Evolutionary conservation across 2,888 invertebrate species (phyloP).

Genomic region (Alcis repandata): DNA sequence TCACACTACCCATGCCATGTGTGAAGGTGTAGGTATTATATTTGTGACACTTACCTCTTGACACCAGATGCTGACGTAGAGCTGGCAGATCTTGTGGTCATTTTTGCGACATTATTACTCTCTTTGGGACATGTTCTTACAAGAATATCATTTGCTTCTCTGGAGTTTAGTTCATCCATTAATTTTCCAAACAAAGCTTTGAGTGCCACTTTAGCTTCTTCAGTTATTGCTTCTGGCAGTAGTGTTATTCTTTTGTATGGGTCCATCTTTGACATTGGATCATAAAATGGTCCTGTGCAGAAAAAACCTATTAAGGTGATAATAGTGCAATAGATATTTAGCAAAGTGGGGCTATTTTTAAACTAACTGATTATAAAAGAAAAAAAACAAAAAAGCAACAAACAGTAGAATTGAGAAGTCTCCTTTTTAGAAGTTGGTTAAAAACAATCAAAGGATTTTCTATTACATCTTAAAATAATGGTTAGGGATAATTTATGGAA

Average conservation of each 20-base stretch:
- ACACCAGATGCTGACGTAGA: slow-evolving; percentile 68
- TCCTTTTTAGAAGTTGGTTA: no score
- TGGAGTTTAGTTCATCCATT: slow-evolving; percentile 90
- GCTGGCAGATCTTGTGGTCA: slow-evolving; percentile 75
- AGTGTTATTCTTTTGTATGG: slow-evolving; percentile 92
- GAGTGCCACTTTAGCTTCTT: slow-evolving; percentile 88
- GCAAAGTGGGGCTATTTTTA: neutral
- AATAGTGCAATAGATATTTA: neutral
- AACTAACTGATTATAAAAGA: neutral
- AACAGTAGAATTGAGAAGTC: no score
- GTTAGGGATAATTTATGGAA: no score
- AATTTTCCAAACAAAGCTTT: slow-evolving; percentile 88
- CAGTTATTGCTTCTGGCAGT: slow-evolving; percentile 89
- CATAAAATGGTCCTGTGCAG: slow-evolving; percentile 84
- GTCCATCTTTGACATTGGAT: slow-evolving; percentile 88
- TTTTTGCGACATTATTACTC: slow-evolving; percentile 73
- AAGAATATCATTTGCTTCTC: slow-evolving; percentile 94
- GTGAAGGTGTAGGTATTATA: neutral
- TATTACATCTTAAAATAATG: no score
- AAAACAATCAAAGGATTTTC: no score
- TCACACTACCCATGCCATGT: no score
- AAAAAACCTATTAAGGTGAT: slow-evolving; percentile 16
- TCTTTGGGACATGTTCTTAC: slow-evolving; percentile 91
- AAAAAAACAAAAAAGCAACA: no score
- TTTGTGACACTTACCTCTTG: slow-evolving; percentile 66